Base-by-base conservation (phyloP, 2,113 vertebrate species). In the Cromileptes altivelis region DNA sequence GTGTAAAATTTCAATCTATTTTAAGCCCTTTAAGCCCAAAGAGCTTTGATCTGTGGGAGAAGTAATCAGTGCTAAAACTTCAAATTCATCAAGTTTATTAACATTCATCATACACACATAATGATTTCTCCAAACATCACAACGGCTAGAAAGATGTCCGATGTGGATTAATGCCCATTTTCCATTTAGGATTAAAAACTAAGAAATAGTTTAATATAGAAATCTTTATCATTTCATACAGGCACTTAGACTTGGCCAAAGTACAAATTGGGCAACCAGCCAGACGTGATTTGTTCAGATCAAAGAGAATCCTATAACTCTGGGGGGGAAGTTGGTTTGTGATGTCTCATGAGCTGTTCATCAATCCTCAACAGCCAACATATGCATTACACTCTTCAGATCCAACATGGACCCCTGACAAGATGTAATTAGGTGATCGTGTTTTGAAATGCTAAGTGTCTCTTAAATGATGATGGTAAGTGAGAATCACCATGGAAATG, bases 401-500 rank as follows among this genome's bases (percentile, higher is more conserved):
- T 83, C 82, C 9, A 52, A 40, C 50, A 71, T 18, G 71, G 70
- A 76, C 47, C 42, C 33, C 71, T 63, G 80, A 83, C 68, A 80
- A 78, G 78, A 77, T 19, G 42, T 71, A 85, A 92, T 88, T 91
- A 90, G 69, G 21, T 23, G 75, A 70, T 87, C 80, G 83, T 82
- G 69, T 83, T 84, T 71, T 61, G 50, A 84, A 84, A 85, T 73
- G 72, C 61, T 9, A 78, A 90, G 86, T 82, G 82, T 42, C 76
- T 77, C 64, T 79, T 68, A 71, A 68, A 87, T 63, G 79, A 77
- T 25, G 56, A 75, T 40, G 33, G 21, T 63, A 13, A 18, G 33
- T 42, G 49, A 81, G 33, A 70, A 60, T 74, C 73, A 82, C 47
- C 53, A 55, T 58, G 5, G 21, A 70, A 56, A 60, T 71, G 81